Percentiles rank a stretch among this genome's conserved stretches.
Conservation (phyloP, 2,888 invertebrate genomes). For the Parochlus steinenii region DNA sequence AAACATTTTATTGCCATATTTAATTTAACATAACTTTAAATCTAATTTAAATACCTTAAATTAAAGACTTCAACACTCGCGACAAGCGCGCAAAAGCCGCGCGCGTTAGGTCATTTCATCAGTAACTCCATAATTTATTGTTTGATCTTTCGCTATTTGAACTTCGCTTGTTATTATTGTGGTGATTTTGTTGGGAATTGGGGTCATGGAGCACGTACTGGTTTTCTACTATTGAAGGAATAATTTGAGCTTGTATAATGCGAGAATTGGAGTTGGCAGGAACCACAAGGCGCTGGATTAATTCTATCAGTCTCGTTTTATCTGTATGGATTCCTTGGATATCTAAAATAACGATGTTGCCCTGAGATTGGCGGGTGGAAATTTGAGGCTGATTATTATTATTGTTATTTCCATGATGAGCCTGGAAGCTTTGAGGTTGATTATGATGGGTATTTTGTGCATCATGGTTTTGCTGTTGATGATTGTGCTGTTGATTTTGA, state of each 20-base stretch:
- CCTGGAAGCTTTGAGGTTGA: not conserved
- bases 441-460: not conserved
- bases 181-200: no score
- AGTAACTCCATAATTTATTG: no score
- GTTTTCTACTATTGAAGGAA: constrained; percentile 4
- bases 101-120: no score
- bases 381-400: not conserved
- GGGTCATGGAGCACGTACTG: no score
- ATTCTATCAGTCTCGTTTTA: constrained; percentile 5
- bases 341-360: not conserved
- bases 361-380: not conserved
- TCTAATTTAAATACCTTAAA: no score
- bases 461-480: not conserved
- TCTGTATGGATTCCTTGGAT: not conserved
- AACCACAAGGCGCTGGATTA: constrained; percentile 5
- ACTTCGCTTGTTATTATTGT: no score
- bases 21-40: no score
- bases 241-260: constrained; percentile 1
- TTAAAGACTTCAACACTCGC: no score
- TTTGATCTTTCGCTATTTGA: no score
- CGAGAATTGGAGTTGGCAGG: not conserved
- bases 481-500: not conserved
- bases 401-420: not conserved
- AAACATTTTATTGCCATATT: no score
- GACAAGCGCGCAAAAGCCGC: no score